These are phyloP conservation scores for Zaprionus obscuricornis DNA, from an alignment of 2,888 invertebrate genomes.

Conservation along the genomic window DNA sequence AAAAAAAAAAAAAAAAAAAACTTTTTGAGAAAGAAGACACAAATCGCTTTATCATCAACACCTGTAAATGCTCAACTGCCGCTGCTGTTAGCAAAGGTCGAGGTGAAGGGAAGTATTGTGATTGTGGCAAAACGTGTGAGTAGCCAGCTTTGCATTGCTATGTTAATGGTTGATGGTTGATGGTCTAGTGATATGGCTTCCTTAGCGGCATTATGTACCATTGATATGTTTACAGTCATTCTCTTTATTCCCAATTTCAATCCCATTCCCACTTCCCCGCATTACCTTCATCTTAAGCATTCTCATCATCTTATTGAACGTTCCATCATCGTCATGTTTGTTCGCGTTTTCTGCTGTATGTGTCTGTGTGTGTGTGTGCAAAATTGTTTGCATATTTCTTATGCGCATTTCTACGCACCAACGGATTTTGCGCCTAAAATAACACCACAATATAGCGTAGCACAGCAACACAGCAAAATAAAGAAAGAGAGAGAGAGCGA, in stretches of 20 bases:
- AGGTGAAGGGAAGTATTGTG: background rate
- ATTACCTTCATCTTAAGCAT: slow-evolving; percentile 5
- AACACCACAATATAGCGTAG: slow-evolving; percentile 28
- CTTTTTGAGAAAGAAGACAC: too few species aligned
- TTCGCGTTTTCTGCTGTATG: slow-evolving; percentile 15
- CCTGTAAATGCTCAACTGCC: slow-evolving; percentile 38
- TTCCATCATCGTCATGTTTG: slow-evolving; percentile 16
- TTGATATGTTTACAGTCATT: slow-evolving; percentile 64
- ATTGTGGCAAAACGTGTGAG: background rate
- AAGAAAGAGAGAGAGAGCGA: slow-evolving; percentile 4
- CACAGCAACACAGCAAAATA: slow-evolving; percentile 16
- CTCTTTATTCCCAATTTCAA: background rate
- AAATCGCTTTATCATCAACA: slow-evolving; percentile 70
- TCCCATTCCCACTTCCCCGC: background rate
- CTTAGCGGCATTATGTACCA: slow-evolving; percentile 49
- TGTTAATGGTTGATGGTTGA: too few species aligned
- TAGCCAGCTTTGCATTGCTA: slow-evolving; percentile 20
- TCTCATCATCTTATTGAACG: too few species aligned
- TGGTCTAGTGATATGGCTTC: slow-evolving; percentile 50
- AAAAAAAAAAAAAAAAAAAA: too few species aligned
- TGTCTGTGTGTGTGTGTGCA: background rate
- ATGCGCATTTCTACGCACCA: slow-evolving; percentile 54
- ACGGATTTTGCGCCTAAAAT: slow-evolving; percentile 54
- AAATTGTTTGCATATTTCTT: slow-evolving; percentile 65
- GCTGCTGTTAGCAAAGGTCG: background rate